Evolutionary conservation across 2,113 vertebrate species (phyloP), one percentile per base, ranked within the genome.

Genomic region (Scomber colias): DNA sequence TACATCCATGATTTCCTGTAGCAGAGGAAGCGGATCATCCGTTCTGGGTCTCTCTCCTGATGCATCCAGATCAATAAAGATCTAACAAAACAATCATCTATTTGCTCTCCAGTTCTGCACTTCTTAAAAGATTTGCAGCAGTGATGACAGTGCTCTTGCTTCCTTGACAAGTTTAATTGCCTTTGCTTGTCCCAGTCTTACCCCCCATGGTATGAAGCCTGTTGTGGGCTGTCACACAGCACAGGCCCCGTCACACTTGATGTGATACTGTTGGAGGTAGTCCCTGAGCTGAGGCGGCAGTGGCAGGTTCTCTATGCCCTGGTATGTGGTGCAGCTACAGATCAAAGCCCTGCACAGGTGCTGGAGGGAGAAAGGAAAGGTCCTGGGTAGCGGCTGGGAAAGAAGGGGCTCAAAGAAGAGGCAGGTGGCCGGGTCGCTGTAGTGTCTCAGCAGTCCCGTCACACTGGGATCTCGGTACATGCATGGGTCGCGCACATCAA

Each of bases 341-440:
- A 99, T 97, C 60, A 97, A 95, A 0, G 97, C 97, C 90, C 97
- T 94, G 90, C 97, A 97, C 89, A 99, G 94, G 77, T 98, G 98
- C 75, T 99, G 98, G 2, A 99, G 94, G 27, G 97, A 95, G 87
- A 99, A 99, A 15, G 97, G 96, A 79, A 98, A 99, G 83, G 95
- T 98, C 89, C 98, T 95, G 51, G 96, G 94, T 10, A 99, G 94
- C 0, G 97, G 97, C 8, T 95, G 96, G 60, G 97, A 98, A 6
- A 99, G 94, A 53, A 99, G 97, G 0, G 98, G 98, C 84, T 99
- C 97, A 44, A 99, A 99, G 94, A 99, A 99, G 95, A 99, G 97
- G 95, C 98, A 98, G 62, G 97, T 95, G 49, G 96, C 96, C 0
- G 98, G 97, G 87, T 99, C 96, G 73, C 97, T 98, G 91, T 99